These are phyloP conservation scores for Micrasema minimum DNA, from an alignment of 1,140 invertebrate species.

Conservation along the genomic window DNA sequence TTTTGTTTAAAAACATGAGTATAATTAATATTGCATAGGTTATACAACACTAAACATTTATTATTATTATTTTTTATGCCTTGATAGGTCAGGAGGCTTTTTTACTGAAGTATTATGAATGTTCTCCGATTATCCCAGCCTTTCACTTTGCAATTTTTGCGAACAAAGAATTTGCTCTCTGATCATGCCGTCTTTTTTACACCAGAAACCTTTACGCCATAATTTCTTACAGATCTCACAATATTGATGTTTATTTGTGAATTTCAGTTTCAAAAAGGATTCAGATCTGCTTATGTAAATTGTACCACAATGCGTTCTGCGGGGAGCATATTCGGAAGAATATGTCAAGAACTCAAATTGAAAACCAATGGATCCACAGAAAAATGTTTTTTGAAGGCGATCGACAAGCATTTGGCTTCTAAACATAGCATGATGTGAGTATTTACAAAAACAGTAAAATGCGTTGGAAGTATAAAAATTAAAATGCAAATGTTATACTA, in stretches of 20 bases:
- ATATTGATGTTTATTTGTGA: too few relatives aligned
- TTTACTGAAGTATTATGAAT: too few relatives aligned
- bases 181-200: too few relatives aligned
- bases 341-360: conserved; percentile 74
- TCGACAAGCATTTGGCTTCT: conserved; percentile 75
- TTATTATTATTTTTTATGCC: too few relatives aligned
- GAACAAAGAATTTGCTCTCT: neutral
- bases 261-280: conserved; percentile 67
- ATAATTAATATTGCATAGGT: too few relatives aligned
- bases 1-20: neutral
- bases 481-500: too few relatives aligned
- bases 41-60: too few relatives aligned
- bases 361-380: conserved; percentile 67
- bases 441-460: neutral
- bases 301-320: conserved; percentile 84
- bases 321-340: conserved; percentile 76
- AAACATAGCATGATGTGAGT: conserved; percentile 76
- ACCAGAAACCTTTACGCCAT: too few relatives aligned
- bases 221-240: too few relatives aligned
- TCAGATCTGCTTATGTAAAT: conserved; percentile 80
- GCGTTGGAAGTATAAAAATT: too few relatives aligned
- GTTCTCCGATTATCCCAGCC: neutral
- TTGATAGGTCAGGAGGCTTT: too few relatives aligned
- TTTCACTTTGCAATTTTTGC: neutral
- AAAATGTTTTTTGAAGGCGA: conserved; percentile 69